Conservation (phyloP, 2,113 vertebrate genomes). For the Dipodomys stephensi region DNA sequence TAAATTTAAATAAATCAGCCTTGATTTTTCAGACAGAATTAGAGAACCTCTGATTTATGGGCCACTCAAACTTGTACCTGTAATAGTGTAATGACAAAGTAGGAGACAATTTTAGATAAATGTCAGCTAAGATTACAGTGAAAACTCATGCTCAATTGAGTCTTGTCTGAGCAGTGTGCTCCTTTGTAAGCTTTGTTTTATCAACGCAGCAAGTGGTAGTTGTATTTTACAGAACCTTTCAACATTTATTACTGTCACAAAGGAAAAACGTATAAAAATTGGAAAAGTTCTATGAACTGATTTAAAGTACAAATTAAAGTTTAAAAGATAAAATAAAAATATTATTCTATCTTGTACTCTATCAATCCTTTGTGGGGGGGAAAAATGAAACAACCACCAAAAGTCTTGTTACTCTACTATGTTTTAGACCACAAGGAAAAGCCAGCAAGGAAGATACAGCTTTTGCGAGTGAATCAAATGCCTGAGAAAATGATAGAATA, state of each 20-base stretch:
- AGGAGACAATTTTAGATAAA: slow-evolving; percentile 75
- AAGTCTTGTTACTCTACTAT: too few species aligned
- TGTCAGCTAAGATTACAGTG: slow-evolving; percentile 75
- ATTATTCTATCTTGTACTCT: slow-evolving; percentile 26
- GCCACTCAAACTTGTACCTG: slow-evolving; percentile 65
- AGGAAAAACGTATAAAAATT: slow-evolving; percentile 65
- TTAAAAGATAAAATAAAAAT: slow-evolving; percentile 71
- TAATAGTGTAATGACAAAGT: slow-evolving; percentile 71
- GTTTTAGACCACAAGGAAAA: neutral
- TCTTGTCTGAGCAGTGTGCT: slow-evolving; percentile 34
- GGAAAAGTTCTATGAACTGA: slow-evolving; percentile 48
- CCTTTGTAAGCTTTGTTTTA: slow-evolving; percentile 63
- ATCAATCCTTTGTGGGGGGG: neutral
- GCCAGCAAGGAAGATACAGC: neutral
- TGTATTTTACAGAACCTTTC: slow-evolving; percentile 66
- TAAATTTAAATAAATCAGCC: slow-evolving; percentile 79
- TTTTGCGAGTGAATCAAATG: neutral
- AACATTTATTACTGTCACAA: slow-evolving; percentile 72
- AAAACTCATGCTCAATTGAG: slow-evolving; percentile 62
- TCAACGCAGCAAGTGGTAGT: neutral
- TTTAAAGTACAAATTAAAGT: slow-evolving; percentile 56
- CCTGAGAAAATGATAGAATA: neutral
- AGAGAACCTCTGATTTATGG: slow-evolving; percentile 76
- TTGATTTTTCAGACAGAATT: slow-evolving; percentile 81
- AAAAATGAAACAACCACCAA: neutral